phyloP scores from a whole-genome alignment of 1,140 invertebrate species.

The Drosophila nebulosa region DNA sequence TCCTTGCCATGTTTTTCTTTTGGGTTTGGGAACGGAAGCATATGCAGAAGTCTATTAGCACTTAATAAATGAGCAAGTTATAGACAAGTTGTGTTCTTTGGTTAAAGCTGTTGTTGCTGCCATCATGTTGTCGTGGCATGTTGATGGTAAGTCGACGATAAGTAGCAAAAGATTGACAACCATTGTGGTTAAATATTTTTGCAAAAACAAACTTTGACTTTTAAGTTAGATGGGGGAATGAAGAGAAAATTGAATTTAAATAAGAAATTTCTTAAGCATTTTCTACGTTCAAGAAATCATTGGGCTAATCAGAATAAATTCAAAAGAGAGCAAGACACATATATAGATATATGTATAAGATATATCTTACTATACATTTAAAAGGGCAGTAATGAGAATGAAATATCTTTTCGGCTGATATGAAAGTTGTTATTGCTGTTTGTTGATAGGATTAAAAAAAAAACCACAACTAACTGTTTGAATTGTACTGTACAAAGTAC shows the following conservation, averaged over 20 bases:
- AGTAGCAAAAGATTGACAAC: constrained; percentile 29
- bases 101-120: not conserved
- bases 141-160: constrained; percentile 5
- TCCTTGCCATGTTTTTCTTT: constrained; percentile 17
- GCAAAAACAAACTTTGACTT: not conserved
- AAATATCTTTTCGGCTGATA: no score
- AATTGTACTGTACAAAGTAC: no score
- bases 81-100: constrained; percentile 19
- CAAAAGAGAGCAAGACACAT: no score
- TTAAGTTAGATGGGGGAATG: not conserved
- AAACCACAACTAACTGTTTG: no score
- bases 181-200: not conserved
- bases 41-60: constrained; percentile 53
- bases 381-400: no score
- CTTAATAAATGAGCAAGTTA: constrained; percentile 66
- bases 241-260: not conserved
- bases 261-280: not conserved
- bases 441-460: no score
- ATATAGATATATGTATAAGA: no score
- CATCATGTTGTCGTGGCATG: constrained; percentile 18
- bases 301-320: no score
- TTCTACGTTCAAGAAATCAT: not conserved
- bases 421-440: no score
- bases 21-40: not conserved
- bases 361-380: no score